A percentile compares a stretch with the other conserved stretches of the same genome.
Conservation (phyloP, 2,797 vertebrate genomes). For the Muraenolepis orangiensis region DNA sequence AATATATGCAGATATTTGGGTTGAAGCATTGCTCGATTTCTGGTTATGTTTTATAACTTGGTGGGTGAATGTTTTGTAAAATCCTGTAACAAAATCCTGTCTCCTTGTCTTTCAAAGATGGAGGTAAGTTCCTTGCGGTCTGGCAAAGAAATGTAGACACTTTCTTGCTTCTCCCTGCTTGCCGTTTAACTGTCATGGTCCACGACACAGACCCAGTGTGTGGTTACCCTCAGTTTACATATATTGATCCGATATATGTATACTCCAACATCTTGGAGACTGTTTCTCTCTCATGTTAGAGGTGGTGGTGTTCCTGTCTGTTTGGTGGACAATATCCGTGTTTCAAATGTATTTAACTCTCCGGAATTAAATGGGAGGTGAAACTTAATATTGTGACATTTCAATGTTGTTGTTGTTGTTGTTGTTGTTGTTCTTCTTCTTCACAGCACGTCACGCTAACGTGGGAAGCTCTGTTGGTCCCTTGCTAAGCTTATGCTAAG, state of each 20-base stretch:
- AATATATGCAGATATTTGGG: too few relatives aligned
- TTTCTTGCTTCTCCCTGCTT: conserved; percentile 71
- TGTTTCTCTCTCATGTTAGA: background rate
- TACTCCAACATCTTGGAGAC: conserved; percentile 27
- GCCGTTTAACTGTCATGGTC: conserved; percentile 19
- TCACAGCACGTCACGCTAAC: background rate
- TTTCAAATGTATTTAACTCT: conserved; percentile 1
- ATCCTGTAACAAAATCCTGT: conserved; percentile 27
- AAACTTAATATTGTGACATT: background rate
- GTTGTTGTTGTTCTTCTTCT: background rate
- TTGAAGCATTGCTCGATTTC: background rate
- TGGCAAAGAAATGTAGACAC: conserved; percentile 62
- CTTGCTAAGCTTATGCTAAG: background rate
- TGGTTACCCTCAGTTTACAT: conserved; percentile 55
- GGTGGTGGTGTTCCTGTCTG: background rate
- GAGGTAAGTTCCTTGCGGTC: conserved; percentile 60
- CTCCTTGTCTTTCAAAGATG: conserved; percentile 18
- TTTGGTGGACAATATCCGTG: background rate
- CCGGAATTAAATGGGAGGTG: background rate
- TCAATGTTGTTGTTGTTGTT: background rate
- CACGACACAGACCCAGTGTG: conserved; percentile 26
- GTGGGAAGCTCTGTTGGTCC: background rate
- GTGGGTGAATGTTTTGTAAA: background rate
- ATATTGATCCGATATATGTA: conserved; percentile 74
- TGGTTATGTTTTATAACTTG: background rate